Evolutionary conservation across 2,113 vertebrate genomes (phyloP).

Genomic region (Alces alces): DNA sequence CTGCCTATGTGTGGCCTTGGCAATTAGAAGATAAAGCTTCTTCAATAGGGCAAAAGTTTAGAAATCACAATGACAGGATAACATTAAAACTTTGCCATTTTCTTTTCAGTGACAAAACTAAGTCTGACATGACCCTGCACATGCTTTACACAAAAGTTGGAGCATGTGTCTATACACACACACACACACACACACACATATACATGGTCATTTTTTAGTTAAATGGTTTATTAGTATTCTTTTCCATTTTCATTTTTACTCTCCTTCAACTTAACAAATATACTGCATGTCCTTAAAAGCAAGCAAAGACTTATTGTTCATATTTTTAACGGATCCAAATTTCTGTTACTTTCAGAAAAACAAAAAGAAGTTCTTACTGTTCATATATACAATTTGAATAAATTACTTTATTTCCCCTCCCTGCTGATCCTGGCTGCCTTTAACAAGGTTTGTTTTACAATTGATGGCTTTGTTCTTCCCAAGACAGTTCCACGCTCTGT

Average conservation of each 20-base stretch:
- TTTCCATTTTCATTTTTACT: slow-evolving; percentile 37
- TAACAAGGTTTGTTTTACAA: slow-evolving; percentile 56
- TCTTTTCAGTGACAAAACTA: background rate
- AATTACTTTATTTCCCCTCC: slow-evolving; percentile 63
- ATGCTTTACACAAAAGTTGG: background rate
- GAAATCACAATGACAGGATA: background rate
- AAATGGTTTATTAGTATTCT: slow-evolving; percentile 26
- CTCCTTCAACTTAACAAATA: slow-evolving; percentile 28
- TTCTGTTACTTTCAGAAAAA: background rate
- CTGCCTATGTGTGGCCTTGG: slow-evolving; percentile 5
- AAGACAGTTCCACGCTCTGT: slow-evolving; percentile 63
- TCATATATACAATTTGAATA: slow-evolving; percentile 64
- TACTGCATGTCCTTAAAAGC: slow-evolving; percentile 23
- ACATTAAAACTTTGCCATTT: background rate
- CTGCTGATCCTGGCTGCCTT: slow-evolving; percentile 64
- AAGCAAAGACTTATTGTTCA: slow-evolving; percentile 23
- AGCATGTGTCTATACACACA: background rate
- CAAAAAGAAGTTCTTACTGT: background rate
- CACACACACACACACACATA: background rate
- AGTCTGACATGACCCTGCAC: background rate
- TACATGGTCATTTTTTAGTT: slow-evolving; percentile 6
- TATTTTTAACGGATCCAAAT: slow-evolving; percentile 44
- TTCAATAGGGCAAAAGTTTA: background rate
- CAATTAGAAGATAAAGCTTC: background rate
- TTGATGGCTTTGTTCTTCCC: slow-evolving; percentile 70